Base-by-base conservation (phyloP, 2,113 vertebrate species). In the Proterorhinus semilunaris region DNA sequence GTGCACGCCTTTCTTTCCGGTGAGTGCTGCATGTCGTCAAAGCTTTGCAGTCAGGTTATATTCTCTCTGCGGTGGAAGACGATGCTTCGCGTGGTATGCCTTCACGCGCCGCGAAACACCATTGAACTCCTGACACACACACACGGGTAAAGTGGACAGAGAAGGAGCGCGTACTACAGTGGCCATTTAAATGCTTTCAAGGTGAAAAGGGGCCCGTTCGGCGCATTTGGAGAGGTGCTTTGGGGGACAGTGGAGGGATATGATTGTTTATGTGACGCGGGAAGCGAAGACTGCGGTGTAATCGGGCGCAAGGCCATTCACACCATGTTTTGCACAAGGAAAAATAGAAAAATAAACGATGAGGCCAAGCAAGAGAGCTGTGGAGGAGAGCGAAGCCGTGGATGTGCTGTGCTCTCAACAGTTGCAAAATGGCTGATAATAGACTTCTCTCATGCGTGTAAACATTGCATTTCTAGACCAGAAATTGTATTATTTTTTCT, bases 361-460 rank as follows among this genome's bases (percentile, higher is more conserved):
- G 78, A 79, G 27, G 78, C 85, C 82, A 65, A 83, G 81, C 84
- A 83, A 76, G 83, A 53, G 8, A 53, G 52, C 27, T 12, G 71
- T 72, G 83, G 59, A 53, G 79, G 51, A 62, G 72, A 71, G 71
- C 69, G 63, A 77, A 82, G 72, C 71, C 67, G 68, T 71, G 68
- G 79, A 88, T 78, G 80, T 72, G 55, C 55, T 75, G 68, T 78
- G 79, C 77, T 78, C 84, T 87, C 83, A 84, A 88, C 78, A 81
- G 88, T 89, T 86, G 86, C 74, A 85, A 85, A 90, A 90, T 78
- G 78, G 81, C 78, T 86, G 90, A 88, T 92, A 89, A 91, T 90
- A 90, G 89, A 88, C 88, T 90, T 88, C 86, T 80, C n/a, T 82
- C 87, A 90, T 89, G 87, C 86, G 86, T 89, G 91, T 90, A 90